Conservation (phyloP, 2,888 invertebrate genomes). For the Diloba caeruleocephala region DNA sequence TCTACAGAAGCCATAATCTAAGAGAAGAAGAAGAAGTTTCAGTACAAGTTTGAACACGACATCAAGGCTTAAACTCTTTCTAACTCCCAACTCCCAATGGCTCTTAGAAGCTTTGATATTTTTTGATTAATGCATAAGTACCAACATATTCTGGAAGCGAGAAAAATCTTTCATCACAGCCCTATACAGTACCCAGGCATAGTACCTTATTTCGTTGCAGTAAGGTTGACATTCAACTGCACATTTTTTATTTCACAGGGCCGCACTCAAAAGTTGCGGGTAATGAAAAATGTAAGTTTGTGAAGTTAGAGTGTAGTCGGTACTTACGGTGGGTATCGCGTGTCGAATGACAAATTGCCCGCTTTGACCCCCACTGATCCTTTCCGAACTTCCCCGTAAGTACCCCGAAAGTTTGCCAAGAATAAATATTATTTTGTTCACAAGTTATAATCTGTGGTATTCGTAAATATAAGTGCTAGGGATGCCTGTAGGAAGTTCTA, state of each 20-base stretch:
- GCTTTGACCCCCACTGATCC: constrained; percentile 69
- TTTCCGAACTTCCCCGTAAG: constrained; percentile 57
- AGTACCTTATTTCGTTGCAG: not conserved
- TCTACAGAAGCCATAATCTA: no score
- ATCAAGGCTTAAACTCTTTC: constrained; percentile 36
- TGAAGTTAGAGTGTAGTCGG: constrained; percentile 64
- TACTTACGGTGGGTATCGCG: constrained; percentile 77
- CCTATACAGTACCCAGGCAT: not conserved
- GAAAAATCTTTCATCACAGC: constrained; percentile 47
- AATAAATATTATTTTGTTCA: constrained; percentile 64
- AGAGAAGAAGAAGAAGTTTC: no score
- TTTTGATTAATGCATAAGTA: constrained; percentile 54
- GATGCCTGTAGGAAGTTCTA: constrained; percentile 14
- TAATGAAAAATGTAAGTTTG: constrained; percentile 82
- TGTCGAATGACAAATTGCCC: constrained; percentile 82
- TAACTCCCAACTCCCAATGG: constrained; percentile 48
- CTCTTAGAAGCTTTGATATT: constrained; percentile 47
- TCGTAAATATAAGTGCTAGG: constrained; percentile 37
- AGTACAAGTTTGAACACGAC: constrained; percentile 27
- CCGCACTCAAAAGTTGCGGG: constrained; percentile 64
- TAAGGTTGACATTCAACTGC: constrained; percentile 39
- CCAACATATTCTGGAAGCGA: constrained; percentile 34
- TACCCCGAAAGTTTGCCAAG: constrained; percentile 53
- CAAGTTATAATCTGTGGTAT: constrained; percentile 38
- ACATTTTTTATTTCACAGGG: constrained; percentile 28